phyloP scores from a whole-genome alignment of 1,140 invertebrate genomes.

The Myzus persicae region DNA sequence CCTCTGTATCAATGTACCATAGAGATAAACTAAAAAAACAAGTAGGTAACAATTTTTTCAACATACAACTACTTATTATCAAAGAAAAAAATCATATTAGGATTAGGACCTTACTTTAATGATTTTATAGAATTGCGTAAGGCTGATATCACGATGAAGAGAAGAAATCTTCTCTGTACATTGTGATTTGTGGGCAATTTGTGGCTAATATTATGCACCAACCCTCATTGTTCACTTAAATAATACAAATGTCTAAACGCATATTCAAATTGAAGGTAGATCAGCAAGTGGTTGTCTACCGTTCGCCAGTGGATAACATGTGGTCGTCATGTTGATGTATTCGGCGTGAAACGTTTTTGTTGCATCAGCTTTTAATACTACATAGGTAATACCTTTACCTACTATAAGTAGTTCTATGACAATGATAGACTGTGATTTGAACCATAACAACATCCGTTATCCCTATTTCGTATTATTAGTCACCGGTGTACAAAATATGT shows the following conservation, averaged over 20 bases:
- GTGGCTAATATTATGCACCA: too few relatives aligned
- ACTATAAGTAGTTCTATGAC: background rate
- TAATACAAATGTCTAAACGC: background rate
- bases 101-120: too few relatives aligned
- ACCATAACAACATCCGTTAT: constrained; percentile 1
- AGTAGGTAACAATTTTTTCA: too few relatives aligned
- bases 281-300: background rate
- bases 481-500: background rate
- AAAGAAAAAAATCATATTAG: too few relatives aligned
- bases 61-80: too few relatives aligned
- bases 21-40: too few relatives aligned
- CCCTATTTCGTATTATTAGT: background rate
- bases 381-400: background rate
- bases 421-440: background rate
- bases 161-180: too few relatives aligned
- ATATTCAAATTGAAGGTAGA: background rate
- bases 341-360: background rate
- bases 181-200: too few relatives aligned
- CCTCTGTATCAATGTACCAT: too few relatives aligned
- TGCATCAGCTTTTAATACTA: background rate
- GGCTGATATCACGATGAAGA: too few relatives aligned
- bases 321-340: background rate
- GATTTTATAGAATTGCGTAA: too few relatives aligned
- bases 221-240: background rate
- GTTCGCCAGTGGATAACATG: background rate